These are phyloP conservation scores for Petrophora chlorosata DNA, from an alignment of 2,888 invertebrate species.

Conservation along the genomic window DNA sequence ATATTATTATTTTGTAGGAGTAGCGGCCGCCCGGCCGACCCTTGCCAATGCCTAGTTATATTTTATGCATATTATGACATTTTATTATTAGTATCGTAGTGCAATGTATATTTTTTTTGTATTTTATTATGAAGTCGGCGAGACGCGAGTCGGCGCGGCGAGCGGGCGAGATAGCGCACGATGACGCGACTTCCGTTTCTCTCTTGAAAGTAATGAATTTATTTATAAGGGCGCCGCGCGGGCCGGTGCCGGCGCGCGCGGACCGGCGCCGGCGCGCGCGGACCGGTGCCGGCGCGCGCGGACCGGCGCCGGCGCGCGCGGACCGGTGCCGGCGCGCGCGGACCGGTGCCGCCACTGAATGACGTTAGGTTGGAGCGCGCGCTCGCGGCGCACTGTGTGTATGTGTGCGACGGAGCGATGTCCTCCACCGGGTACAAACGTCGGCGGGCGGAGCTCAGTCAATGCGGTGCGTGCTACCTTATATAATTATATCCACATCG, in stretches of 20 bases:
- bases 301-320: no score
- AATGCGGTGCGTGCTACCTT: constrained; percentile 42
- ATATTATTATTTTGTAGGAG: constrained; percentile 45
- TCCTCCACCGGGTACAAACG: neutral
- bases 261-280: no score
- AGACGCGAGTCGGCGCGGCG: constrained; percentile 24
- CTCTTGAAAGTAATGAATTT: neutral
- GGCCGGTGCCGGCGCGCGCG: no score
- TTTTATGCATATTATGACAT: constrained; percentile 60
- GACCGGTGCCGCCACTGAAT: neutral
- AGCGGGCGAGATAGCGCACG: no score
- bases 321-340: no score
- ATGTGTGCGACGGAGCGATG: neutral
- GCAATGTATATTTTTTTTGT: constrained; percentile 37
- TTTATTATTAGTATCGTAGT: constrained; percentile 33
- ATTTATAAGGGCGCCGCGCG: no score
- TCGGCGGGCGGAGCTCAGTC: neutral
- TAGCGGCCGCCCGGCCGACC: constrained; percentile 56
- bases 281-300: no score
- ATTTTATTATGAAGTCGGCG: constrained; percentile 31
- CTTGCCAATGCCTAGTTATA: constrained; percentile 79
- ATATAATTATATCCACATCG: constrained; percentile 33
- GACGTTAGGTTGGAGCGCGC: neutral
- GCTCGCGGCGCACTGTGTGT: neutral
- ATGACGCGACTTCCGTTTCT: no score